These are phyloP conservation scores for Pterocles burchelli DNA, from an alignment of 2,113 vertebrate genomes.

Conservation along the genomic window DNA sequence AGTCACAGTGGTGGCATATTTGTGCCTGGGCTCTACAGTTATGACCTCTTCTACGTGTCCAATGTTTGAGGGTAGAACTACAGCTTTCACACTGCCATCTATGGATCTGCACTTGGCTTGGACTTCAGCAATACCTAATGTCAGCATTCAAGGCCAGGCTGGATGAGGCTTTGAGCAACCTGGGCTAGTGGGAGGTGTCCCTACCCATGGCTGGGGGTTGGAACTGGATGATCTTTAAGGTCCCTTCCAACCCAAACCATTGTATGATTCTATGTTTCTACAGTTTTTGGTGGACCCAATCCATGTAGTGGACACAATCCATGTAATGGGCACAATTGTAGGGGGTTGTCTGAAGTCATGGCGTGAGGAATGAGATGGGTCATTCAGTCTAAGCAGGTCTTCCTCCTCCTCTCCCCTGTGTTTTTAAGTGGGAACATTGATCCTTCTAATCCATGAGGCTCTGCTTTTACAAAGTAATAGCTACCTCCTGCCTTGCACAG, in stretches of 20 bases:
- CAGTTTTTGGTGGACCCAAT: no score
- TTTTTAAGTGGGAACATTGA: neutral
- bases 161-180: no score
- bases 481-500: neutral
- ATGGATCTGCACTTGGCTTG: neutral
- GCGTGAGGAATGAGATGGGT: neutral
- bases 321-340: neutral
- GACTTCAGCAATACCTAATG: neutral
- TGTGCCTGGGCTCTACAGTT: neutral
- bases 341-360: neutral
- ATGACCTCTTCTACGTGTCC: fast-evolving
- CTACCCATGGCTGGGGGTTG: no score
- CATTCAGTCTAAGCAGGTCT: neutral
- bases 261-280: no score
- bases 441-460: neutral
- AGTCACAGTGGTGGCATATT: neutral
- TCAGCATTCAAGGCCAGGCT: neutral
- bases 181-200: no score
- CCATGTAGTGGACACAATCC: no score
- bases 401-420: neutral
- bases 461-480: neutral
- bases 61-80: neutral
- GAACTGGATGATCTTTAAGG: no score
- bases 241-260: no score
- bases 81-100: neutral